A percentile compares a stretch with the other conserved stretches of the same genome.
Conservation (phyloP, 1,140 invertebrate genomes). For the Lasioglossum albipes region DNA sequence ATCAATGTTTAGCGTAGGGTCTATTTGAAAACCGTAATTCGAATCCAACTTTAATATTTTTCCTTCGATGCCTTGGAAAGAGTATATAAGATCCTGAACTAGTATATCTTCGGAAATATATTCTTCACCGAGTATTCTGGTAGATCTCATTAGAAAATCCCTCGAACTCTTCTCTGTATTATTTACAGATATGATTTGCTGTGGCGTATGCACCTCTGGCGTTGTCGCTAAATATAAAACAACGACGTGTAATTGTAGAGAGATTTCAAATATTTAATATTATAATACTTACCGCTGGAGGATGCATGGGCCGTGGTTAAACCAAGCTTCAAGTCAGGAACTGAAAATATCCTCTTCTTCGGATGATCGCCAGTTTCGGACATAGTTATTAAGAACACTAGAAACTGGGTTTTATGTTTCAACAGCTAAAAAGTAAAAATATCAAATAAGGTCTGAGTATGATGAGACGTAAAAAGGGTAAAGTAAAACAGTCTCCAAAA, state of each 20-base stretch:
- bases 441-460: too few relatives aligned
- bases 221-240: constrained; percentile 64
- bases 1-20: constrained; percentile 80
- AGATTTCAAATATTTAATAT: not conserved
- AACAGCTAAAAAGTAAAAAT: constrained; percentile 62
- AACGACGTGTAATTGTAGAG: not conserved
- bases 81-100: constrained; percentile 89
- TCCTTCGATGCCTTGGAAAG: constrained; percentile 91
- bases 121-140: constrained; percentile 72
- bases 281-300: constrained; percentile 68
- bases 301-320: constrained; percentile 69
- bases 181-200: constrained; percentile 68
- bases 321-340: constrained; percentile 72
- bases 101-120: constrained; percentile 80
- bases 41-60: constrained; percentile 86
- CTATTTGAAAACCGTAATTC: constrained; percentile 85
- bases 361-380: constrained; percentile 65
- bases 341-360: constrained; percentile 67
- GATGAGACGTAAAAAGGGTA: too few relatives aligned
- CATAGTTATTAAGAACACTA: constrained; percentile 73
- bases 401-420: constrained; percentile 71
- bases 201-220: constrained; percentile 64
- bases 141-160: constrained; percentile 49
- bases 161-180: constrained; percentile 59
- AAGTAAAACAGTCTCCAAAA: too few relatives aligned